Percentiles rank a stretch among this genome's conserved stretches.
These are phyloP conservation scores for Tribolium castaneum DNA, from an alignment of 1,140 invertebrate species.

Conservation along the genomic window DNA sequence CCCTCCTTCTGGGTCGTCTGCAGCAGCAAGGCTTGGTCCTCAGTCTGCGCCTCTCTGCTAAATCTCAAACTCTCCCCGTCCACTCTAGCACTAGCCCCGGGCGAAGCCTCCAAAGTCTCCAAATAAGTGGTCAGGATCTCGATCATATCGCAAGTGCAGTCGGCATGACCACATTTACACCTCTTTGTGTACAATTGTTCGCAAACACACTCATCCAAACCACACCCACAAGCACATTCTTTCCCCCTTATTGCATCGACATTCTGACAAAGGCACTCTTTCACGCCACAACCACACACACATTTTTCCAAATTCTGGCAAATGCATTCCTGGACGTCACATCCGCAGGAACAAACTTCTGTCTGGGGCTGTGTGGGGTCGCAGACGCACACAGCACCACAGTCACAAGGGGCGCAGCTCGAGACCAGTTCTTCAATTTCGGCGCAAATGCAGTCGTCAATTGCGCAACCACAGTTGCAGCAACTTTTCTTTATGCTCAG, in stretches of 20 bases:
- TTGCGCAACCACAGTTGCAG: background rate
- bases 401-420: background rate
- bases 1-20: background rate
- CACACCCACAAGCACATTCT: background rate
- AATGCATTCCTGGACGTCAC: background rate
- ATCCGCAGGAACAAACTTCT: background rate
- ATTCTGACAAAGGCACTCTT: constrained; percentile 1
- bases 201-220: constrained; percentile 2
- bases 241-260: background rate
- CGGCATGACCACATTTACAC: constrained; percentile 9
- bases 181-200: background rate
- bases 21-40: background rate
- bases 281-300: background rate
- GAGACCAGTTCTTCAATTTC: background rate
- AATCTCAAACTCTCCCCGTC: background rate
- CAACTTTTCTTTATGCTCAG: background rate
- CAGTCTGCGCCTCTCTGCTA: background rate
- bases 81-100: background rate
- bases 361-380: background rate
- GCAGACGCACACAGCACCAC: background rate
- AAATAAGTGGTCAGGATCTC: background rate
- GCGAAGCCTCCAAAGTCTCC: background rate
- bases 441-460: background rate
- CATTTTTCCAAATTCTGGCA: background rate
- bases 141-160: constrained; percentile 10